Base-by-base conservation (phyloP, 35 echinoderm and acorn worm genomes). In the Lytechinus variegatus region DNA sequence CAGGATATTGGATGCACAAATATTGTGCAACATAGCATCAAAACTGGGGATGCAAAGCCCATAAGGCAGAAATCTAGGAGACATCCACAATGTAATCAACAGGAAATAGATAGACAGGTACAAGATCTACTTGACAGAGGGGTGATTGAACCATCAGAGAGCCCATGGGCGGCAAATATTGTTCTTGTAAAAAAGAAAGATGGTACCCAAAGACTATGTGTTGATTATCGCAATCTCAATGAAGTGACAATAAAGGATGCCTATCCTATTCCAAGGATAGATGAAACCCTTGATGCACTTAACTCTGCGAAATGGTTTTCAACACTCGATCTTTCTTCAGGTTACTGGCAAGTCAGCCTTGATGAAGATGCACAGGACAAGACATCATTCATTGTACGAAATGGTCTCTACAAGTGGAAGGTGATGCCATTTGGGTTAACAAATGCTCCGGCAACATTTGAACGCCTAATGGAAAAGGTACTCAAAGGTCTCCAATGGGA, bases 141-240 rank as follows among this genome's bases (percentile, higher is more conserved):
- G 1, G 13, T 96, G 13, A 96, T 96, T 19, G 86, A 58, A 52
- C 54, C 44, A 16, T 54, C 53, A 60, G 55, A 95, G 3, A 96
- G 96, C 90, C 94, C 96, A 51, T 97, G 86, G 97, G 92, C 95
- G 54, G 54, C 92, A 44, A 54, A 86, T 33, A 87, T 96, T 7
- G 95, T 97, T 12, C 87, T 96, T 6, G 95, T 94, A 12, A 54
- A 33, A 21, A 96, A 97, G 92, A 96, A 96, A 94, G 94, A 94
- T 89, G 58, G 52, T n/a, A 21, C 4, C 29, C 14, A 54, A 92
- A 5, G 55, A 5, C 10, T 56, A 5, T 56, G 55, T 56, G 55
- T 56, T 6, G 55, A 56, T 10, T 56, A 56, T 56, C 55, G 55
- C 55, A 10, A 10, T 6, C 55, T 56, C 10, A 56, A 56, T 10